Base-by-base conservation (phyloP, 2,888 invertebrate species). In the Diogma glabrata region DNA sequence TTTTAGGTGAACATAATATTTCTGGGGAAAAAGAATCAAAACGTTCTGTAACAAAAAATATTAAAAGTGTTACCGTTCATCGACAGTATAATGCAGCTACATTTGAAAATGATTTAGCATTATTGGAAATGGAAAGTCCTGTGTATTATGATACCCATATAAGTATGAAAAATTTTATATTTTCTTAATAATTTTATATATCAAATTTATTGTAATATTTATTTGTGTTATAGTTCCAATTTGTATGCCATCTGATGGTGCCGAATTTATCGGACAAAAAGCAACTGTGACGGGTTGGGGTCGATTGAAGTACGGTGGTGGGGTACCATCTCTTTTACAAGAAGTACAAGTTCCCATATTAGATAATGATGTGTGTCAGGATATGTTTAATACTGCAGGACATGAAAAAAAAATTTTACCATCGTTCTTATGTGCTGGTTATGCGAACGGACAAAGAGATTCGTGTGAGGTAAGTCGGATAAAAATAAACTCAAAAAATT, bases 241-340 rank as follows among this genome's bases (percentile, higher is more conserved):
- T 66, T 94, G 93, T 69, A 81, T 94, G 79, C 92, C 91, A 1
- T 75, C 79, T 2, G 82, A 85, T 40, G 77, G 76, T 33, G 79
- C 82, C 2, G 89, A 90, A 63, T 90, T 85, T 67, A 88, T 87
- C 0, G 90, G 90, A 1, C 76, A 85, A 52, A 82, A 87, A 76
- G 93, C 90, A 0, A 87, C 87, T 0, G 92, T 93, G 3, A 90
- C 91, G 0, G 93, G 93, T 2, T 93, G 92, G 92, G 93, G 93
- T 0, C 78, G 92, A 14, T 76, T 92, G 36, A 89, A 88, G 67
- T 92, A 92, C 63, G 87, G 88, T 9, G 93, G 93, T 12, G 88
- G 88, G 10, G 89, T 93, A 3, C 93, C 93, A 0, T 87, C 88
- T 4, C 81, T 90, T 3, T 71, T 93, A 23, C 91, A 93, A 67